Evolutionary conservation across 1,140 invertebrate species (phyloP), one percentile per base, ranked within the genome.

Genomic region (Trachymyrmex cornetzi): DNA sequence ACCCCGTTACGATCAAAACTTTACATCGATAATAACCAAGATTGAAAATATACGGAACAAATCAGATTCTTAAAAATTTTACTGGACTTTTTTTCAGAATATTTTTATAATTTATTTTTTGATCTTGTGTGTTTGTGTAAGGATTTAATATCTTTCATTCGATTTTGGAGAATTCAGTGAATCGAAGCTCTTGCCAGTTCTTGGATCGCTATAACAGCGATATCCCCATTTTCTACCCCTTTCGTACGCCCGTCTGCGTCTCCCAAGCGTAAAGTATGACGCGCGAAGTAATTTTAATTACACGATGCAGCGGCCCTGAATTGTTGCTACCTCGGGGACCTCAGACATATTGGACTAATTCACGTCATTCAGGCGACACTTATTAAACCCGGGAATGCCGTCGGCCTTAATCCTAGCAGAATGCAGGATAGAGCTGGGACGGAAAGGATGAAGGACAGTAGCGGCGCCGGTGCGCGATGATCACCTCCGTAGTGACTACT

Each of bases 271-370:
- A 91, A 93, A 93, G 92, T 93, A 93, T 93, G 92, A 93, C 87
- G 91, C 86, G 88, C 81, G 63, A 80, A 93, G 91, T 92, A 93
- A 93, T 93, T 94, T 94, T 94, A 94, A 94, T 93, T 94, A 94
- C 92, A 86, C 91, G 88, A 92, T 93, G 90, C 91, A 92, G 87
- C 92, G 87, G 85, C 75, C 86, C 89, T 93, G 90, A 92, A 93
- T 91, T 91, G 92, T 94, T 92, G 92, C 90, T 91, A 86, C 88
- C 82, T 55, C 38, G 64, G 86, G 85, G 71, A 86, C 85, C 89
- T 91, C 89, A 91, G 90, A 93, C 91, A 93, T 93, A 93, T 94
- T 92, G 91, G 87, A 93, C 92, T 94, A 94, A 94, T 93, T 94
- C 89, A 91, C 88, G 92, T 93, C 92, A 91, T 94, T 93, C 88